These are phyloP conservation scores for Drosophila guanche DNA, from an alignment of 1,140 invertebrate species.

Conservation along the genomic window DNA sequence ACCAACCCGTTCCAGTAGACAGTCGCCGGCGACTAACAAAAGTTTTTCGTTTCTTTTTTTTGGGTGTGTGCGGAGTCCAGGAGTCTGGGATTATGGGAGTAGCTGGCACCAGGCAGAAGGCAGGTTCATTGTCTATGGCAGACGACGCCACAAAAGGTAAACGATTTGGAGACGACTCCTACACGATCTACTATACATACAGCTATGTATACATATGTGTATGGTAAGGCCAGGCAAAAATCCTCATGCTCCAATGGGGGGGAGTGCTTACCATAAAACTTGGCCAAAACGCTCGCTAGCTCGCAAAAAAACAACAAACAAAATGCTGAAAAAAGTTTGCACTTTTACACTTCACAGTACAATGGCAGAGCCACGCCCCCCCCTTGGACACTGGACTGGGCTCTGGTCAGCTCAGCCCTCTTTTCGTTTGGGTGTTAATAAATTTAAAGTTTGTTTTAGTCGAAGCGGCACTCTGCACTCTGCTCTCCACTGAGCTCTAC, in stretches of 20 bases:
- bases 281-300: slow-evolving; percentile 29
- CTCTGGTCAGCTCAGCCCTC: neutral
- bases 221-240: slow-evolving; percentile 38
- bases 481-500: neutral
- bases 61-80: too few species aligned
- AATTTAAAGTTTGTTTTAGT: slow-evolving; percentile 77
- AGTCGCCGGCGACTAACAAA: neutral
- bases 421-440: slow-evolving; percentile 71
- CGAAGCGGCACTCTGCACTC: slow-evolving; percentile 11
- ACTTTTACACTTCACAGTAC: slow-evolving; percentile 55
- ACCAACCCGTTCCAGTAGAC: neutral
- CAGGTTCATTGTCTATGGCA: slow-evolving; percentile 65
- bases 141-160: slow-evolving; percentile 69
- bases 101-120: slow-evolving; percentile 13
- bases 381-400: neutral
- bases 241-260: slow-evolving; percentile 30
- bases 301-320: slow-evolving; percentile 27
- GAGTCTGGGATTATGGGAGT: neutral
- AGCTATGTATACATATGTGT: too few species aligned
- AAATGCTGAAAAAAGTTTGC: slow-evolving; percentile 62
- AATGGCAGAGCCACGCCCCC: slow-evolving; percentile 50
- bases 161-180: slow-evolving; percentile 39
- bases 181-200: too few species aligned
- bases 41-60: neutral
- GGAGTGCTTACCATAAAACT: slow-evolving; percentile 69